These are phyloP conservation scores for Agelaius phoeniceus DNA, from an alignment of 2,113 vertebrate genomes.

Conservation along the genomic window DNA sequence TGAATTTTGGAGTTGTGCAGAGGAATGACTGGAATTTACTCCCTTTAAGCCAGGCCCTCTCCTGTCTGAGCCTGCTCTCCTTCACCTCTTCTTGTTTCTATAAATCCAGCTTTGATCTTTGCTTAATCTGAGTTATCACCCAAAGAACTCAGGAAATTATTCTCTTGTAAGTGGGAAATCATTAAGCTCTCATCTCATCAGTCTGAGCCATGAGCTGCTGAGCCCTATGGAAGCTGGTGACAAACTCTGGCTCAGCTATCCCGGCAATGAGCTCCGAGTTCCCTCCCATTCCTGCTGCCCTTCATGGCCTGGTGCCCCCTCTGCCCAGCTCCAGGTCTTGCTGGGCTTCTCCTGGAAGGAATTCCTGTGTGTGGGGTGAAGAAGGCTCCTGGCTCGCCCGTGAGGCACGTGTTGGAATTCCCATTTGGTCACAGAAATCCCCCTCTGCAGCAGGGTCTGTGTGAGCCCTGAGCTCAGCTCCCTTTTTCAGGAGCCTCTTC, in stretches of 20 bases:
- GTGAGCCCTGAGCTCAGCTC: rapidly evolving
- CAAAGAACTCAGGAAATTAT: rapidly evolving
- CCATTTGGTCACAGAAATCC: rapidly evolving
- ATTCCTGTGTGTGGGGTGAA: rapidly evolving
- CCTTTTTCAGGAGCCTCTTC: background rate
- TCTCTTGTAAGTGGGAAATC: background rate
- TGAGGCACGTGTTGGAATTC: rapidly evolving
- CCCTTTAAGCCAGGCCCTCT: background rate
- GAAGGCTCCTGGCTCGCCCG: rapidly evolving
- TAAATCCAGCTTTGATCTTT: background rate
- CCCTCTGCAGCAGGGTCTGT: rapidly evolving
- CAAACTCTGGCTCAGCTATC: rapidly evolving
- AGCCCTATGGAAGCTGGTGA: rapidly evolving
- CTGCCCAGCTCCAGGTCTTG: rapidly evolving
- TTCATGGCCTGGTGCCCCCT: background rate
- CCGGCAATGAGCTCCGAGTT: rapidly evolving
- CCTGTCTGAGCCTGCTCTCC: background rate
- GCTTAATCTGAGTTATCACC: background rate
- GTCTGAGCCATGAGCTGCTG: rapidly evolving
- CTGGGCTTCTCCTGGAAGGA: background rate
- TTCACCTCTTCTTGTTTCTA: rapidly evolving
- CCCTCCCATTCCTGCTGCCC: rapidly evolving
- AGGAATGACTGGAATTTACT: background rate
- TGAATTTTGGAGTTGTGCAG: background rate
- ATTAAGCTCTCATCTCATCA: rapidly evolving